Base-by-base conservation (phyloP, 23 tunicate genomes). In the Ascidia mentula region DNA sequence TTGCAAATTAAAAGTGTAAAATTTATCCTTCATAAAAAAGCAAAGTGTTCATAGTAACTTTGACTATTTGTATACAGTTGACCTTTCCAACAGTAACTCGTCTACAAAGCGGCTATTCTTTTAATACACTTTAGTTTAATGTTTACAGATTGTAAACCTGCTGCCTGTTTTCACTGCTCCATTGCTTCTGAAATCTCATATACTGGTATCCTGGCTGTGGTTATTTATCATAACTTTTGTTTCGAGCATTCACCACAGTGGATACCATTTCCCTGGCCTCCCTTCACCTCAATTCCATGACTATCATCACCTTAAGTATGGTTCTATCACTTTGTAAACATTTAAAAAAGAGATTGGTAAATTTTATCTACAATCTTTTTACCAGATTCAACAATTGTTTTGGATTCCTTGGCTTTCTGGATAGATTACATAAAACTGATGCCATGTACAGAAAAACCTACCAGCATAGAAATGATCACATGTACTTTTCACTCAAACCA, bases 371-470 rank as follows among this genome's bases (percentile, higher is more conserved):
- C n/a, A n/a, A n/a, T n/a, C n/a, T 46, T 59, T 46, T 6, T 38
- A 82, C 38, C 79, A 89, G 94, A 20, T 89, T 89, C 59, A 89
- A 72, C 42, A 80, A 89, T 30, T 89, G 94, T 38, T 89, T 82
- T 45, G 94, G 94, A 15, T 72, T 70, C 28, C 34, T 79, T 38
- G 94, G 94, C 13, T 26, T 89, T 24, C 80, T 89, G 65, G 94
- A 89, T 65, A 46, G 86, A 0, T 32, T 89, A 0, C 94, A 89
- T 71, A 77, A 87, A 18, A 89, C 94, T 3, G 87, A 82, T 59
- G 42, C 9, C n/a, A 69, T 77, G 34, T 89, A 76, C 79, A 89
- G 79, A 71, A 78, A 89, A 39, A 74, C 88, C 12, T 69, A 85
- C 34, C 78, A 82, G 38, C 34, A 17, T 38, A 45, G 53, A 40